Evolutionary conservation across 2,888 invertebrate species (phyloP).

Genomic region (Conomelus anceps): DNA sequence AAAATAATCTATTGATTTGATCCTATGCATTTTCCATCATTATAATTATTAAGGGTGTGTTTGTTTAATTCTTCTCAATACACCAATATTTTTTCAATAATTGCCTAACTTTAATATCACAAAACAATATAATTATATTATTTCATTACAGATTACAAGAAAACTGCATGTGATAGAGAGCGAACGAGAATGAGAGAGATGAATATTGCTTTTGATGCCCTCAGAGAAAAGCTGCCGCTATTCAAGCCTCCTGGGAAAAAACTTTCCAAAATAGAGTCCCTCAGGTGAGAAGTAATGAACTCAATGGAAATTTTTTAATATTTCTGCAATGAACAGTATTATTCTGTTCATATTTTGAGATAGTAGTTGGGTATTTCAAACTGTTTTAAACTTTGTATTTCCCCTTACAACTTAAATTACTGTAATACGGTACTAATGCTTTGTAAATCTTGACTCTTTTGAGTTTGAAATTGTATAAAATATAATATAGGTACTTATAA

Average conservation of each 20-base stretch:
- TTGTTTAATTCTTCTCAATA: too few species aligned
- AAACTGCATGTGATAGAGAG: slow-evolving; percentile 77
- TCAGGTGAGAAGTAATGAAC: slow-evolving; percentile 49
- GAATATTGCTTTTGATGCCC: slow-evolving; percentile 72
- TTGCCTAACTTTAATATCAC: background rate
- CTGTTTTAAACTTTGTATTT: too few species aligned
- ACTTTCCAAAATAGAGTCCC: slow-evolving; percentile 76
- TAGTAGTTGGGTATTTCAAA: too few species aligned
- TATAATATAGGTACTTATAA: too few species aligned
- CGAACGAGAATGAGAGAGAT: slow-evolving; percentile 78
- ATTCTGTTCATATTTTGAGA: background rate
- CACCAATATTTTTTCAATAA: too few species aligned
- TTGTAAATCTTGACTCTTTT: too few species aligned
- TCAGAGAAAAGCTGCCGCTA: slow-evolving; percentile 66
- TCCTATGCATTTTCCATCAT: too few species aligned
- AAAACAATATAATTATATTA: background rate
- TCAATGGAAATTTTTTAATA: background rate
- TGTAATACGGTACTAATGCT: too few species aligned
- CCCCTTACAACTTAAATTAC: too few species aligned
- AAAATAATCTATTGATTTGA: too few species aligned
- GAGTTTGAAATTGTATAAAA: too few species aligned
- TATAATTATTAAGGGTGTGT: too few species aligned
- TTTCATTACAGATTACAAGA: slow-evolving; percentile 59
- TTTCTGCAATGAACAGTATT: background rate
- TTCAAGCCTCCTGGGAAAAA: slow-evolving; percentile 78